Percentiles rank a stretch among this genome's conserved stretches.
Conservation (phyloP, 2,888 invertebrate genomes). For the Mactromeris polynyma region DNA sequence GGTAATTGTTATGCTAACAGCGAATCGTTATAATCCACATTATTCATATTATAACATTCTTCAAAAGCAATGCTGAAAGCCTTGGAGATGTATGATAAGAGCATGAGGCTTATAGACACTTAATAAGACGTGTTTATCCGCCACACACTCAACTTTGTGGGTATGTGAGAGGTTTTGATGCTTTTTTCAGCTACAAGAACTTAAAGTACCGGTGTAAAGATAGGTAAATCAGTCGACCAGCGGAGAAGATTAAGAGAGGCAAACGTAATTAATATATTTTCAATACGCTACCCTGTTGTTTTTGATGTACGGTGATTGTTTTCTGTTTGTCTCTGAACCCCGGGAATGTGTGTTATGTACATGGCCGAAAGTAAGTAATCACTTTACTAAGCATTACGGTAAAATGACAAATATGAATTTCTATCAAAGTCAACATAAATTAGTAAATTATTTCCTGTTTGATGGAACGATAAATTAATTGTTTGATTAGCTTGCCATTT, state of each 20-base stretch:
- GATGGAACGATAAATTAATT: conserved; percentile 4
- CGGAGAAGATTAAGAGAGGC: background rate
- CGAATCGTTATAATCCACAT: conserved; percentile 24
- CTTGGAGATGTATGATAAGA: conserved; percentile 13
- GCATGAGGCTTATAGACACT: conserved; percentile 10
- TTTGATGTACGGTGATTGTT: background rate
- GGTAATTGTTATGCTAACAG: conserved; percentile 40
- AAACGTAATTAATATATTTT: background rate
- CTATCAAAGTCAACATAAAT: background rate
- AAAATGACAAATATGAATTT: background rate
- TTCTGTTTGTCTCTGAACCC: background rate
- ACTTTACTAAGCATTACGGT: background rate
- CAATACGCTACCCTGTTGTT: background rate
- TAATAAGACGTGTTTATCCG: background rate
- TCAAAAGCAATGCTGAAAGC: conserved; percentile 12
- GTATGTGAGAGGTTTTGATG: background rate
- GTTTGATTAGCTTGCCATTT: background rate
- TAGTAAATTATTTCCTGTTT: background rate
- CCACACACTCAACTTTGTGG: background rate
- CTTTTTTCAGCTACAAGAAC: background rate
- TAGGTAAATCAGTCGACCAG: background rate
- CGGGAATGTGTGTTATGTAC: background rate
- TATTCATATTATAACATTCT: conserved; percentile 37
- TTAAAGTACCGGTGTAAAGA: background rate
- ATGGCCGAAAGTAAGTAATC: background rate